A percentile compares a stretch with the other conserved stretches of the same genome.
Evolutionary conservation across 2,888 invertebrate genomes (phyloP).

Genomic region (Drosophila setosimentum): DNA sequence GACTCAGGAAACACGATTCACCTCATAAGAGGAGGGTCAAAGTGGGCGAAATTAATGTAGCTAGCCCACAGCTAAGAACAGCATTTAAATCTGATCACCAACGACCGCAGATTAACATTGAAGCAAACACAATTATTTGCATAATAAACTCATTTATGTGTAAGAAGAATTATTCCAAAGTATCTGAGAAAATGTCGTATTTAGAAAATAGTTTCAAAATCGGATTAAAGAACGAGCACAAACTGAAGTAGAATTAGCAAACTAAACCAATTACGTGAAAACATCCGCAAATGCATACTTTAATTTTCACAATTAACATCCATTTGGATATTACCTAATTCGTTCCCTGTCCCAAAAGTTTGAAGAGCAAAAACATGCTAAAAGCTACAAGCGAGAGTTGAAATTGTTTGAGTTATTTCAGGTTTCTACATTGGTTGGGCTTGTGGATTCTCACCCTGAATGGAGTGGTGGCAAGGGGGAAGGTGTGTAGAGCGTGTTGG

Average conservation of each 20-base stretch:
- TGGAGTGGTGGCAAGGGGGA: too few species aligned
- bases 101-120: background rate
- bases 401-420: slow-evolving; percentile 24
- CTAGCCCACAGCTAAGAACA: background rate
- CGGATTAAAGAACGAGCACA: background rate
- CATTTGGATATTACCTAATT: slow-evolving; percentile 28
- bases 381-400: slow-evolving; percentile 1
- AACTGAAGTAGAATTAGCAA: background rate
- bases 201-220: background rate
- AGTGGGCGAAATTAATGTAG: background rate
- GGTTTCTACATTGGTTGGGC: background rate
- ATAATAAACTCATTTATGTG: background rate
- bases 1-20: background rate
- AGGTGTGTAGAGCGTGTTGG: slow-evolving; percentile 19
- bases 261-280: slow-evolving; percentile 4
- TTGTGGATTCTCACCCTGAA: background rate
- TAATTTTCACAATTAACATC: slow-evolving; percentile 19
- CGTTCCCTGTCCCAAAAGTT: slow-evolving; percentile 15
- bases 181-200: background rate
- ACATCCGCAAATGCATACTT: background rate
- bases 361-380: slow-evolving; percentile 2
- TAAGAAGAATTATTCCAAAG: background rate
- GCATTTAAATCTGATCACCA: background rate
- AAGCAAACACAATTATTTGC: background rate
- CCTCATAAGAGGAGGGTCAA: slow-evolving; percentile 3